These are phyloP conservation scores for Idris sp. DNA, from an alignment of 1,140 invertebrate species.

Conservation along the genomic window DNA sequence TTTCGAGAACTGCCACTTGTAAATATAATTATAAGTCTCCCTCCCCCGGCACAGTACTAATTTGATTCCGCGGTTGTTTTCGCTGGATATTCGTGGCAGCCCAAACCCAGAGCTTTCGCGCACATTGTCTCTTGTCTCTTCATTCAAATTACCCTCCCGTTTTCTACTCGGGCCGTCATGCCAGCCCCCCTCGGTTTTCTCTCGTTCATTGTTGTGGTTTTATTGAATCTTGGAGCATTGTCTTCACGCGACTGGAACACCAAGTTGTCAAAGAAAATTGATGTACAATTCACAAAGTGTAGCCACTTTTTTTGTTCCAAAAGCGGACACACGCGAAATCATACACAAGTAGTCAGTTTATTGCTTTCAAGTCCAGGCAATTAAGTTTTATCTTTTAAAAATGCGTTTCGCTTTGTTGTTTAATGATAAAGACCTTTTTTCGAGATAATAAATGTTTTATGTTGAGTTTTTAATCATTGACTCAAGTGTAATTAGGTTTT, in stretches of 20 bases:
- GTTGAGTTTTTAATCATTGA: background rate
- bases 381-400: conserved; percentile 29
- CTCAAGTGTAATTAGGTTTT: no score
- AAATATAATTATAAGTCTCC: conserved; percentile 76
- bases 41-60: conserved; percentile 65
- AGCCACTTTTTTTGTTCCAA: conserved; percentile 25
- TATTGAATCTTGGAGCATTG: conserved; percentile 76
- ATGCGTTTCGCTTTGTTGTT: conserved; percentile 25
- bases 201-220: conserved; percentile 77
- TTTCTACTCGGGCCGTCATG: conserved; percentile 61
- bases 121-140: conserved; percentile 78
- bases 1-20: conserved; percentile 76
- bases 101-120: conserved; percentile 66
- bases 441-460: background rate
- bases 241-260: conserved; percentile 69
- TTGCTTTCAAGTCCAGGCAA: conserved; percentile 18
- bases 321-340: conserved; percentile 25
- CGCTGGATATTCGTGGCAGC: conserved; percentile 65
- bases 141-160: conserved; percentile 77
- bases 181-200: conserved; percentile 66
- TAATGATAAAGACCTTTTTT: conserved; percentile 10
- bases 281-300: conserved; percentile 65
- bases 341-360: conserved; percentile 24
- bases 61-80: conserved; percentile 79
- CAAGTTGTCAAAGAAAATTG: conserved; percentile 74